These are phyloP conservation scores for Sminthurinus signatus DNA, from an alignment of 1,140 invertebrate genomes.

Conservation along the genomic window DNA sequence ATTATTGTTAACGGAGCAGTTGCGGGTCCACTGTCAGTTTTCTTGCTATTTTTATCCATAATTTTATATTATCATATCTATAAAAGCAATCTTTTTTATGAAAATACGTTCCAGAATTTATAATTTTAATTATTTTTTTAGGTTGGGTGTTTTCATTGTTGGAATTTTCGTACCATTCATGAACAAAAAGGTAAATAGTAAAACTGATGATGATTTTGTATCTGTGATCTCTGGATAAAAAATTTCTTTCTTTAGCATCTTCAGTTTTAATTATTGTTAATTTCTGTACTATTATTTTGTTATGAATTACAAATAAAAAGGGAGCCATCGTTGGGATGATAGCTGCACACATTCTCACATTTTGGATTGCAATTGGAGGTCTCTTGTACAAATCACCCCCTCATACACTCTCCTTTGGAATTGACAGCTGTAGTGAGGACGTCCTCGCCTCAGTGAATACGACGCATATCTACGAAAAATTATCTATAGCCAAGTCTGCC, in stretches of 20 bases:
- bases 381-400: conserved; percentile 9
- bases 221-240: too few relatives aligned
- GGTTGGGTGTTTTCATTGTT: conserved; percentile 31
- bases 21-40: conserved; percentile 30
- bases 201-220: too few relatives aligned
- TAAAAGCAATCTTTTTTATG: too few relatives aligned
- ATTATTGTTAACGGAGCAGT: conserved; percentile 33
- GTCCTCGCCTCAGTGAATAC: conserved; percentile 14
- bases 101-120: too few relatives aligned
- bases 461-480: conserved; percentile 1
- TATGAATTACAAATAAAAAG: too few relatives aligned
- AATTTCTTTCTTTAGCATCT: too few relatives aligned
- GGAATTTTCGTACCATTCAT: conserved; percentile 34
- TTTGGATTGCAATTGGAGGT: conserved; percentile 33
- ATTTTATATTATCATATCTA: too few relatives aligned
- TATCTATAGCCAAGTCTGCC: not conserved
- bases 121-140: too few relatives aligned
- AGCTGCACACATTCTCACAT: conserved; percentile 26
- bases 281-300: too few relatives aligned
- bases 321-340: not conserved
- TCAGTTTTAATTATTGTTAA: too few relatives aligned
- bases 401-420: conserved; percentile 13
- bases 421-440: conserved; percentile 25
- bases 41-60: too few relatives aligned
- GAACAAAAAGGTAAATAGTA: conserved; percentile 29